A percentile compares a stretch with the other conserved stretches of the same genome.
Evolutionary conservation across 2,797 vertebrate species (phyloP).

Genomic region (Scolopax bukidnonensis): DNA sequence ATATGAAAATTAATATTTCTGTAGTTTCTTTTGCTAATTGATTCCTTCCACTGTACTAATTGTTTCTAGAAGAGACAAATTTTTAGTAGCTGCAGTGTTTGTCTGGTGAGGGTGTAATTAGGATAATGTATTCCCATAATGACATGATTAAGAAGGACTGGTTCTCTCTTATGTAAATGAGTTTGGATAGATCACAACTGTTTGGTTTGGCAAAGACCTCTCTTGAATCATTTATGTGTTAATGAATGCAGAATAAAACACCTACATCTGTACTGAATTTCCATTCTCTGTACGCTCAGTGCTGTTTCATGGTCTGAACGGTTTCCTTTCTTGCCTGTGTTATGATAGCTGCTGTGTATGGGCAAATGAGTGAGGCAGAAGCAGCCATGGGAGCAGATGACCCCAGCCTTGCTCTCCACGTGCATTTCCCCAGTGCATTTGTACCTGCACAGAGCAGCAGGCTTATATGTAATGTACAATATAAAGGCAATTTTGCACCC

Average conservation of each 20-base stretch:
- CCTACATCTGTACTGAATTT: slow-evolving; percentile 3
- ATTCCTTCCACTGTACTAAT: slow-evolving; percentile 16
- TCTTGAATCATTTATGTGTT: slow-evolving; percentile 5
- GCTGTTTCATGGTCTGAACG: background rate
- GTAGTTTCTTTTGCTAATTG: background rate
- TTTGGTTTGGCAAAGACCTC: slow-evolving; percentile 10
- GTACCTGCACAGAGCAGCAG: background rate
- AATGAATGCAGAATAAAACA: slow-evolving; percentile 8
- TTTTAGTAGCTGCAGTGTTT: slow-evolving; percentile 10
- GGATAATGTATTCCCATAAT: slow-evolving; percentile 5
- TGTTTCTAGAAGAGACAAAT: background rate
- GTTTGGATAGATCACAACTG: slow-evolving; percentile 19
- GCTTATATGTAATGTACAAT: background rate
- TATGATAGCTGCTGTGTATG: background rate
- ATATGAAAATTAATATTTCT: background rate
- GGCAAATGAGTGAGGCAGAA: background rate
- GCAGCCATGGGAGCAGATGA: background rate
- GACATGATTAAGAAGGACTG: background rate
- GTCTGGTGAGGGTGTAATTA: background rate
- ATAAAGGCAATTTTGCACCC: background rate
- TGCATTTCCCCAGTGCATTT: background rate
- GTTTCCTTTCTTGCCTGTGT: background rate
- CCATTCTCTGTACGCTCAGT: background rate
- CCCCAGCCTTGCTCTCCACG: background rate
- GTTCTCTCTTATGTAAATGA: background rate